Conservation (phyloP, 2,797 vertebrate genomes). For the Leptatherina wallacei region DNA sequence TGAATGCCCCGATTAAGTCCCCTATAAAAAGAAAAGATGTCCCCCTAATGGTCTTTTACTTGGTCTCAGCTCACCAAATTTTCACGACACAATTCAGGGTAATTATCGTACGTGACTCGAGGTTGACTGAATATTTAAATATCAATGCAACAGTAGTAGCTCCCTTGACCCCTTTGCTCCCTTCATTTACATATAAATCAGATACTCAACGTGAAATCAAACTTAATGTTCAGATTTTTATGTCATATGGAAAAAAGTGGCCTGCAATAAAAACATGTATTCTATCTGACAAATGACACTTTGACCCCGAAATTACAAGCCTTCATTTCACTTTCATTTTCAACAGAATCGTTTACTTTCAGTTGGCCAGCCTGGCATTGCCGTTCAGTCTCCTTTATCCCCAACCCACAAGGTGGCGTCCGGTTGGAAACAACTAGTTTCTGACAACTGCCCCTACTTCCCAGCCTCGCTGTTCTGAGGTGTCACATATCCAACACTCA, state of each 20-base stretch:
- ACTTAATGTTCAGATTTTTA: not conserved
- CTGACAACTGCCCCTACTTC: conserved; percentile 47
- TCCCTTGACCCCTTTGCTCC: not conserved
- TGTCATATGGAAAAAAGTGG: not conserved
- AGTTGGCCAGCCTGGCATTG: conserved; percentile 30
- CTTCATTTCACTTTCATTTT: conserved; percentile 19
- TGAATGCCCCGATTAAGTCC: conserved; percentile 40
- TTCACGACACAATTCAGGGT: conserved; percentile 24
- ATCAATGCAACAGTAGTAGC: not conserved
- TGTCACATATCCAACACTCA: conserved; percentile 75
- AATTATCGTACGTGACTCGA: conserved; percentile 10
- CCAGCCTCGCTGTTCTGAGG: conserved; percentile 54
- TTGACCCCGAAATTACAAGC: not conserved
- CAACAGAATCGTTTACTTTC: not conserved
- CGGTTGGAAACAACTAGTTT: conserved; percentile 28
- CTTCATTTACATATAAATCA: not conserved
- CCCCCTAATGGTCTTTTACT: not conserved
- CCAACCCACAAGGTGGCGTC: conserved; percentile 31
- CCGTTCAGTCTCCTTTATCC: conserved; percentile 7
- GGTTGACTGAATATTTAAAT: not conserved
- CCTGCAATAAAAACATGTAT: conserved; percentile 2
- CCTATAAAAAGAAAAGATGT: conserved; percentile 16
- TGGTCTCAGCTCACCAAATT: conserved; percentile 23
- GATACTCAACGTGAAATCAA: not conserved
- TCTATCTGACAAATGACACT: conserved; percentile 6